Conservation (phyloP, 2,113 vertebrate genomes). For the Gymnorhina tibicen region DNA sequence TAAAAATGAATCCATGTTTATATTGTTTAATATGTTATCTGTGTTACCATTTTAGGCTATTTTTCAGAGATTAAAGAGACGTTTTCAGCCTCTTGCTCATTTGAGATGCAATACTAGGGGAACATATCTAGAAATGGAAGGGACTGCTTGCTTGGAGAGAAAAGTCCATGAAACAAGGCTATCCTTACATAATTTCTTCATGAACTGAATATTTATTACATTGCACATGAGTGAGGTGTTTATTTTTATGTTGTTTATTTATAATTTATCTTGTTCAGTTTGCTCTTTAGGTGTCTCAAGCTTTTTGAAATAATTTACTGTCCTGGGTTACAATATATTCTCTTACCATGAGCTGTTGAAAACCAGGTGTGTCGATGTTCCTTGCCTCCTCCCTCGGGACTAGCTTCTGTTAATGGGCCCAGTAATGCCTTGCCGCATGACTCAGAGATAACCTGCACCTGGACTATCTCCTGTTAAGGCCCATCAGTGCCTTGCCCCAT, state of each 20-base stretch:
- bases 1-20: background rate
- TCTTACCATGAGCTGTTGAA: too few relatives aligned
- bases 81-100: background rate
- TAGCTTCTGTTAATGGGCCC: too few relatives aligned
- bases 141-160: background rate
- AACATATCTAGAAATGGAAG: background rate
- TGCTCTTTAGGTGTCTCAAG: background rate
- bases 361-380: too few relatives aligned
- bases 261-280: background rate
- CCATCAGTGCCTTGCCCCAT: too few relatives aligned
- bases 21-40: background rate
- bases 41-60: background rate
- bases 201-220: background rate
- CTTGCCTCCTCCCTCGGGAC: too few relatives aligned
- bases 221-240: background rate
- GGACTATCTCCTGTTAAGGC: too few relatives aligned
- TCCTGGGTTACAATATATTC: too few relatives aligned
- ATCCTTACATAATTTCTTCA: background rate
- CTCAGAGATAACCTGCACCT: too few relatives aligned
- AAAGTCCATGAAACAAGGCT: background rate
- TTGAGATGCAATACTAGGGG: background rate
- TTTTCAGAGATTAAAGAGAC: background rate
- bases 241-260: background rate
- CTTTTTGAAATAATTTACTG: background rate
- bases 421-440: too few relatives aligned